Percentiles rank a stretch among this genome's conserved stretches.
Conservation (phyloP, 2,888 invertebrate genomes). For the Drosophila kokeensis region DNA sequence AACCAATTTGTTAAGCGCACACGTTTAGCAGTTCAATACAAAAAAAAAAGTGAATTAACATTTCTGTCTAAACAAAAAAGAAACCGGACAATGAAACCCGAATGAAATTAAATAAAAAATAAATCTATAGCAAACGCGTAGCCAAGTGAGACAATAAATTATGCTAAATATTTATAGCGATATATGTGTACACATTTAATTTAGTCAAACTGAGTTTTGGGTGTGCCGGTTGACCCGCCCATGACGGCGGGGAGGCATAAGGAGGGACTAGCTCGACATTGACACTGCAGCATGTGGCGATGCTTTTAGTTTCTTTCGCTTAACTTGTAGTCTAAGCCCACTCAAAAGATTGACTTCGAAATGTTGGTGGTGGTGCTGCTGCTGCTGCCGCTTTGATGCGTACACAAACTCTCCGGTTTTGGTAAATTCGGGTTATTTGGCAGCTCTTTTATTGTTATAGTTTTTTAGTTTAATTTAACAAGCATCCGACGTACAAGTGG, state of each 20-base stretch:
- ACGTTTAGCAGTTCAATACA: constrained; percentile 53
- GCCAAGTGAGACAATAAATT: constrained; percentile 66
- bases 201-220: constrained; percentile 70
- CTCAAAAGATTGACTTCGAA: constrained; percentile 29
- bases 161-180: constrained; percentile 69
- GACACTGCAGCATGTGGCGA: constrained; percentile 73
- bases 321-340: constrained; percentile 39
- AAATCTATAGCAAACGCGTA: constrained; percentile 34
- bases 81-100: constrained; percentile 24
- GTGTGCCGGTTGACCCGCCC: constrained; percentile 52
- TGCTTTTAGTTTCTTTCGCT: constrained; percentile 47
- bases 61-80: constrained; percentile 2
- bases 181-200: constrained; percentile 56
- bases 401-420: constrained; percentile 49
- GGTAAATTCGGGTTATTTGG: constrained; percentile 42
- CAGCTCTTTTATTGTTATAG: constrained; percentile 63
- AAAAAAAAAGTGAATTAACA: constrained; percentile 14
- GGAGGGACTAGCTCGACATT: constrained; percentile 64
- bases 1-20: constrained; percentile 68
- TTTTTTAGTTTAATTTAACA: constrained; percentile 77
- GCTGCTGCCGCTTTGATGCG: constrained; percentile 23
- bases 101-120: constrained; percentile 31
- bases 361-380: not conserved
- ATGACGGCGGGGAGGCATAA: constrained; percentile 6
- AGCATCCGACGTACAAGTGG: constrained; percentile 51